Conservation (phyloP, 2,888 invertebrate species). For the Rutpela maculata region DNA sequence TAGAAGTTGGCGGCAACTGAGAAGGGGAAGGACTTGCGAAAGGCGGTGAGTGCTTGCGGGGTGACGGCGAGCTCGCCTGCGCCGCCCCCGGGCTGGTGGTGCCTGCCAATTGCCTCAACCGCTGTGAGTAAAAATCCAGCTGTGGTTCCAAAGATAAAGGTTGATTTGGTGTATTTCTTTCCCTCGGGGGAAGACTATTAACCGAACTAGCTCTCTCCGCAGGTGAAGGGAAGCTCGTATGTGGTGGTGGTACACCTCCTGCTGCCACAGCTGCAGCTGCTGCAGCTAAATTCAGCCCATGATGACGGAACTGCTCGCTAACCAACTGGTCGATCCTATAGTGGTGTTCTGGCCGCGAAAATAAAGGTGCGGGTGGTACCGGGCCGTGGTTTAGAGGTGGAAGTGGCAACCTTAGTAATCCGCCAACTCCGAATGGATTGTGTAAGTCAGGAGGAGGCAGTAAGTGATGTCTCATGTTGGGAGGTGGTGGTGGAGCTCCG, state of each 20-base stretch:
- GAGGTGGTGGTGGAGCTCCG: conserved; percentile 78
- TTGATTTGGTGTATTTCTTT: conserved; percentile 77
- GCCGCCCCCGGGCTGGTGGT: conserved; percentile 96
- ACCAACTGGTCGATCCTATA: conserved; percentile 90
- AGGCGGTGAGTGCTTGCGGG: conserved; percentile 87
- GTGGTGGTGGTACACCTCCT: conserved; percentile 79
- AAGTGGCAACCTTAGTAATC: conserved; percentile 85
- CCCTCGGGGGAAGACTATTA: conserved; percentile 73
- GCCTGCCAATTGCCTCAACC: conserved; percentile 98
- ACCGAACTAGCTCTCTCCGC: conserved; percentile 78
- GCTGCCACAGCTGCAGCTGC: conserved; percentile 83
- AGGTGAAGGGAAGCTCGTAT: conserved; percentile 79
- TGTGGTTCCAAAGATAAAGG: conserved; percentile 88
- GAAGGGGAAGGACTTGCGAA: conserved; percentile 89
- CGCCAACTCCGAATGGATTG: conserved; percentile 84
- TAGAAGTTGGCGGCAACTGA: conserved; percentile 79
- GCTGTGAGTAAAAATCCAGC: conserved; percentile 99
- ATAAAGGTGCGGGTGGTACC: conserved; percentile 84
- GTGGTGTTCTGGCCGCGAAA: conserved; percentile 87
- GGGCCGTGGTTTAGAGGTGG: conserved; percentile 83
- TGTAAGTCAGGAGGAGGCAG: conserved; percentile 85
- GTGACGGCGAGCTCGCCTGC: conserved; percentile 89
- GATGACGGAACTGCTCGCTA: conserved; percentile 88
- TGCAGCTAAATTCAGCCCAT: conserved; percentile 85
- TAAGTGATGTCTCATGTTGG: conserved; percentile 81